These are phyloP conservation scores for Hippocampus kuda DNA, from an alignment of 2,797 vertebrate species.

Conservation along the genomic window DNA sequence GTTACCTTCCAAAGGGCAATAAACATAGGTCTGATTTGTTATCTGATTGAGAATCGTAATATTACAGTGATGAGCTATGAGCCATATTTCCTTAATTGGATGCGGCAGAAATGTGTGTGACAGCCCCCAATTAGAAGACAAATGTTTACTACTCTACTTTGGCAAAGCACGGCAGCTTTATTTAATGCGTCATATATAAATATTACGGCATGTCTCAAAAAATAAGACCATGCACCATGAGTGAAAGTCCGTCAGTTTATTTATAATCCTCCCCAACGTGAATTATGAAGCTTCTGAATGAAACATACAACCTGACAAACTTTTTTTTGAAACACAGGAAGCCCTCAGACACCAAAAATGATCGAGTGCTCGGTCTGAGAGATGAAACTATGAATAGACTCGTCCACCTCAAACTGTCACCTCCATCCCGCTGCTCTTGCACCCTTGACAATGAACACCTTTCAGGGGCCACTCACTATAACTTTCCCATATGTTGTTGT, in stretches of 20 bases:
- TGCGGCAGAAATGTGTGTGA: no score
- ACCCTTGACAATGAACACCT: slow-evolving; percentile 49
- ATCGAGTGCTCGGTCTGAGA: slow-evolving; percentile 72
- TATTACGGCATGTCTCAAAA: background rate
- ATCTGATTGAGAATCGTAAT: no score
- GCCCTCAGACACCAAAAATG: slow-evolving; percentile 69
- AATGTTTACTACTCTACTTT: no score
- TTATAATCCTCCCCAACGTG: slow-evolving; percentile 66
- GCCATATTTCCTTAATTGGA: no score
- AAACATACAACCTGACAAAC: slow-evolving; percentile 61
- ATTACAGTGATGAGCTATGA: no score
- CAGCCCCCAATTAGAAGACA: no score
- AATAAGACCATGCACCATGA: background rate
- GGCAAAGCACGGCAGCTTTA: no score
- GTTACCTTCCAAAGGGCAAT: no score
- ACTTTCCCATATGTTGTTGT: slow-evolving; percentile 40
- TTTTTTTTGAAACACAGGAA: slow-evolving; percentile 62
- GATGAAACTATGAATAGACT: slow-evolving; percentile 78
- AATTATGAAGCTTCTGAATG: slow-evolving; percentile 71
- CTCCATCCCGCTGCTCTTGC: slow-evolving; percentile 56
- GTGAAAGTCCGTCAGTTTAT: slow-evolving; percentile 62
- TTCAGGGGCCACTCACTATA: slow-evolving; percentile 43
- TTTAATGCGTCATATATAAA: no score
- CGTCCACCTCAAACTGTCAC: slow-evolving; percentile 78
- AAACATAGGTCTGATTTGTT: no score